Evolutionary conservation across 2,888 invertebrate species (phyloP), one percentile per base, ranked within the genome.

Genomic region (Eurytoma californica): DNA sequence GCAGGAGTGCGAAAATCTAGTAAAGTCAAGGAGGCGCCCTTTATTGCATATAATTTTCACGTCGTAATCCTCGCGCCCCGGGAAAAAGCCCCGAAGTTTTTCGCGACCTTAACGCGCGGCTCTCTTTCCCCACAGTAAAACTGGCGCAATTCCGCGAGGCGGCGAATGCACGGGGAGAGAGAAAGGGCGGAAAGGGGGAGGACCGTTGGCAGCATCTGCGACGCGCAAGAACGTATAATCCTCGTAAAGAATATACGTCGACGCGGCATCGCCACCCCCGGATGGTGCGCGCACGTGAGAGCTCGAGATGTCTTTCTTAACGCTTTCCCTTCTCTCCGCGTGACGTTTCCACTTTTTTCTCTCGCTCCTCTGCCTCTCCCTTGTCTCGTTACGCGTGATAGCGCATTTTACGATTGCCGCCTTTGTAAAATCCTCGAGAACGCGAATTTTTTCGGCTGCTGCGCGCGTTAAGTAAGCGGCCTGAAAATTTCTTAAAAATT

Each of bases 201-300:
- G 13, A n/a, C 57, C 20, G 39, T 57, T 65, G 57, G 53, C 47
- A 55, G 16, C 73, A 73, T 65, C 65, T 57, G 65, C n/a, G 73
- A 24, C 30, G 53, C 49, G 49, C 39, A 63, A 7, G 53, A 20
- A 63, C 63, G 53, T 72, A 63, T 72, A 72, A 61, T 69, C 58
- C 69, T 69, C 69, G 69, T 69, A 69, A 69, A 69, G 58, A 58
- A 69, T 58, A 69, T 28, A 30, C 13, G 69, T 47, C 39, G 47
- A 57, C 68, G 68, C n/a, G 68, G 16, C 69, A 20, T 39, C 58
- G 39, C 65, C 47, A 5, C 39, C 39, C 39, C 39, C 39, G 39
- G 7, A 39, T 39, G 39, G 9, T 9, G 39, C 39, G 39, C 7
- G 39, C 39, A 39, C 39, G 39, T 39, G 39, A 39, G 39, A 39